A percentile compares a stretch with the other conserved stretches of the same genome.
These are phyloP conservation scores for Malacoraja senta DNA, from an alignment of 2,797 vertebrate species.

Conservation along the genomic window DNA sequence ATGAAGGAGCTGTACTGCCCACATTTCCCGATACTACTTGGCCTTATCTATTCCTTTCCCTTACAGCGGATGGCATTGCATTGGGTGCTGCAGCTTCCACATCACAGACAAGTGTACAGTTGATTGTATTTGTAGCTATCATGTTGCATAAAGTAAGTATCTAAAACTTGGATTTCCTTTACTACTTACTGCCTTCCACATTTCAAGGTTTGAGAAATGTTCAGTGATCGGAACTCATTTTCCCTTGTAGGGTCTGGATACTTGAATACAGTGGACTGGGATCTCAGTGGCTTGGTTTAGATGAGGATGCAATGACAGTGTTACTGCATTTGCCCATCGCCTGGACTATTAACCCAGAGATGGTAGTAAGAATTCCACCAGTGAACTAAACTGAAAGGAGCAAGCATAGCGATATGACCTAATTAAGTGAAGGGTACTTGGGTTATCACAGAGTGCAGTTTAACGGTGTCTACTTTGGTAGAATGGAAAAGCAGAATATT, in stretches of 20 bases:
- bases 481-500: neutral
- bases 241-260: neutral
- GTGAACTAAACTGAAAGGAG: neutral
- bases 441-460: no score
- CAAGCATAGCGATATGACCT: no score
- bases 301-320: no score
- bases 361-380: neutral
- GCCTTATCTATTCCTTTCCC: conserved; percentile 33
- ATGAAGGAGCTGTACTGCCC: neutral
- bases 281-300: neutral
- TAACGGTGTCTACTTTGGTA: no score
- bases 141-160: conserved; percentile 93
- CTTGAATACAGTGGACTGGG: neutral
- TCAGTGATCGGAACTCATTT: neutral
- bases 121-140: conserved; percentile 98
- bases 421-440: no score
- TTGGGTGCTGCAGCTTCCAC: conserved; percentile 94
- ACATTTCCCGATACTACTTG: neutral
- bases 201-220: neutral
- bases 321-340: neutral
- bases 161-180: neutral
- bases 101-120: conserved; percentile 92
- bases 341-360: neutral
- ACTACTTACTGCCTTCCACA: neutral
- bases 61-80: conserved; percentile 87